Evolutionary conservation across 2,797 vertebrate genomes (phyloP), one percentile per base, ranked within the genome.

Genomic region (Typhlichthys eigenmanni): DNA sequence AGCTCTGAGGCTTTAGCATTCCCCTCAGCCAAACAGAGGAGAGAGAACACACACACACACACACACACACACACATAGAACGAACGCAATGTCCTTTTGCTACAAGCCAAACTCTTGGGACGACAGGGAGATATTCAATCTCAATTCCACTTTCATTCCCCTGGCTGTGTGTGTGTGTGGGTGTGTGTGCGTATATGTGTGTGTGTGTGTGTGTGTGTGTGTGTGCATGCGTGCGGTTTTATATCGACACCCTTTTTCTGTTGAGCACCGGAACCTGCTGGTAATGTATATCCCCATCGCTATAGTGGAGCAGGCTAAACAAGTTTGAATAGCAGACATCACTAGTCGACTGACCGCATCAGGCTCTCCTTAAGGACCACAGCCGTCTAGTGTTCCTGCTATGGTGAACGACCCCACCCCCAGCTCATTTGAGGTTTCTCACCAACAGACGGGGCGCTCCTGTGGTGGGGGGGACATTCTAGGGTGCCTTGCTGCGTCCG

Each of bases 401-500:
- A 38, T 38, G 34, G 24, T 24, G 34, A 38, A 38, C 6, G 1
- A 38, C 8, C 1, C 34, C 34, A 38, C 34, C 34, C 34, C 34
- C 7, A 38, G 8, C 34, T 38, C 6, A 38, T 38, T 38, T 38
- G 34, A 48, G 34, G 13, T 3, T 59, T 47, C 92, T 94, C 88
- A 96, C 95, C 95, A 55, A 93, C 88, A 79, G 89, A 90, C 13
- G 92, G 90, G 10, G 91, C 84, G 75, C 92, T 93, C 46, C 83
- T 70, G 84, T 89, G 91, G 78, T 93, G 84, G 47, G 90, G 88
- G 0, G 95, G 95, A 86, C 95, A 96, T 85, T 96, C 95, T 79
- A 95, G 87, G 13, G 88, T 89, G 32, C 91, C 95, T 73, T 91
- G 93, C 69, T 91, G 94, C 3, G 93, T 93, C 55, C 93, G 92